Evolutionary conservation across 2,888 invertebrate genomes (phyloP), one percentile per base, ranked within the genome.

Genomic region (Cantharis lateralis): DNA sequence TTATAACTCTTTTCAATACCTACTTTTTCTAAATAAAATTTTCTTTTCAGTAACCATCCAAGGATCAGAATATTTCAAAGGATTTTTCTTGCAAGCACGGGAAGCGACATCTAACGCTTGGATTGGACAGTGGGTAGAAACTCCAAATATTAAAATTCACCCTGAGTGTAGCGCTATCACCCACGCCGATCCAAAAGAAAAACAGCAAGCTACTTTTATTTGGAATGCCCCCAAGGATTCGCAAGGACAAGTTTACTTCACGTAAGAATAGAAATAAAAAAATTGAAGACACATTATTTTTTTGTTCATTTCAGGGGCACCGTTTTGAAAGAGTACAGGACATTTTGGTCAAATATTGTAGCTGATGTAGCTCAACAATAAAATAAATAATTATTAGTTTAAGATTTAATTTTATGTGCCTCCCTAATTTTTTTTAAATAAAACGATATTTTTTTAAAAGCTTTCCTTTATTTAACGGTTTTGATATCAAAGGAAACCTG

Each of bases 1-100:
- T 1, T 24, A 24, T 24, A 24, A 24, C 24, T 9, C 9, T 48
- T 48, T 48, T 13, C 3, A 13, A 11, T 28, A 28, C n/a, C n/a
- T n/a, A n/a, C 11, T 28, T 28, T 26, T 11, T 1, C 5, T n/a
- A 48, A n/a, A 3, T n/a, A n/a, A 2, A 26, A 13, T 48, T 70
- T 70, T 28, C 24, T 18, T 75, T 72, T 15, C 80, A 87, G 87
- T 87, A 20, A 85, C 84, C 9, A 85, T 87, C 63, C 85, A 84
- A 72, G 86, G 87, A 13, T 62, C 77, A 0, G 91, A 90, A 15
- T 88, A 92, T 1, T 95, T 95, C 89, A 93, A 94, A 83, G 95
- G 95, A n/a, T 95, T 95, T 90, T 94, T 95, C 87, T 88, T 95
- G 68, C 95, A 95, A 89, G 95, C 94, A 0, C 92, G 95, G 62